These are phyloP conservation scores for Spea bombifrons DNA, from an alignment of 2,113 vertebrate species.

Conservation along the genomic window DNA sequence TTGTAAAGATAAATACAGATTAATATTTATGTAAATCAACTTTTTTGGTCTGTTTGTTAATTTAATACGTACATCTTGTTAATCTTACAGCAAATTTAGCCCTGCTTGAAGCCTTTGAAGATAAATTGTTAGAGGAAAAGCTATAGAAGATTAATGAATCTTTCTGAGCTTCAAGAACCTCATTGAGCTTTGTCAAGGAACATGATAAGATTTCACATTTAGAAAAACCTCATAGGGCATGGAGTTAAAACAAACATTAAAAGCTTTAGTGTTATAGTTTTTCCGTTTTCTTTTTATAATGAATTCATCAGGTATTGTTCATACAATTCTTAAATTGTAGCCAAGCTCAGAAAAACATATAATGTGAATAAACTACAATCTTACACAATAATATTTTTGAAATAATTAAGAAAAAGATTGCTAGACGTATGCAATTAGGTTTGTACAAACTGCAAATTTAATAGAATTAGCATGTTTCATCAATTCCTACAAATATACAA, in stretches of 20 bases:
- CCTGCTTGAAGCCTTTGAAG: conserved; percentile 48
- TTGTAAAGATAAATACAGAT: conserved; percentile 51
- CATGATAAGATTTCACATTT: conserved; percentile 52
- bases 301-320: no score
- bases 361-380: no score
- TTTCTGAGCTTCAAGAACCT: conserved; percentile 52
- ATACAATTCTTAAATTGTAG: no score
- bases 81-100: conserved; percentile 51
- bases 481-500: no score
- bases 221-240: conserved; percentile 45
- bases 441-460: no score
- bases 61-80: conserved; percentile 48
- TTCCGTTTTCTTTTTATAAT: no score
- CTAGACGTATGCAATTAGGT: no score
- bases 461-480: no score
- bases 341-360: no score
- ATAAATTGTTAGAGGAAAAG: conserved; percentile 49
- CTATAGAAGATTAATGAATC: conserved; percentile 51
- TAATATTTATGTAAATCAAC: conserved; percentile 50
- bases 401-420: no score
- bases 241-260: conserved; percentile 48
- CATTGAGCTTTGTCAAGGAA: conserved; percentile 49
- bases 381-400: no score
- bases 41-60: conserved; percentile 47
- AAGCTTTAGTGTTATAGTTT: neutral